phyloP scores from a whole-genome alignment of 2,113 vertebrate species.

The Casuarius casuarius region DNA sequence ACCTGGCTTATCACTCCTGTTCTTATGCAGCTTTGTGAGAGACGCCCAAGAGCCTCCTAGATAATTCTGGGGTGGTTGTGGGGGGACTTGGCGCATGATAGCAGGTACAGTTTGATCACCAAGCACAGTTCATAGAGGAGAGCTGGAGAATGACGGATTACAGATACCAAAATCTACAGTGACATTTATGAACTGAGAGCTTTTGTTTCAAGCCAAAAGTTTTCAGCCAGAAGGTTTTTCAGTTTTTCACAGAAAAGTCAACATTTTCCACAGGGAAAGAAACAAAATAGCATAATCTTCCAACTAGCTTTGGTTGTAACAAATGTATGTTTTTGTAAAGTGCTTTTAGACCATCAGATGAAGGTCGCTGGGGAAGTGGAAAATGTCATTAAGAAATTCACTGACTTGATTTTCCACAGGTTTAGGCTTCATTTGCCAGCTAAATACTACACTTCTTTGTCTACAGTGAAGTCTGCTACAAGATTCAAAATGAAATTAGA shows the following conservation, averaged over 20 bases:
- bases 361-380: constrained; percentile 54
- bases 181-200: background rate
- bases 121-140: background rate
- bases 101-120: background rate
- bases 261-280: constrained; percentile 28
- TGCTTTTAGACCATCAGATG: constrained; percentile 56
- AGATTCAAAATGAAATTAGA: constrained; percentile 66
- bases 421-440: constrained; percentile 62
- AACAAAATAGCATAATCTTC: constrained; percentile 40
- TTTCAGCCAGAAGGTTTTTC: background rate
- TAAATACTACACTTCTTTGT: constrained; percentile 55
- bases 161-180: background rate
- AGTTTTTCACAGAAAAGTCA: background rate
- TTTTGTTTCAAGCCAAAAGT: background rate
- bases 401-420: constrained; percentile 59
- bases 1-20: background rate
- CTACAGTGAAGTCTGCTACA: constrained; percentile 18
- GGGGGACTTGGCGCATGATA: background rate
- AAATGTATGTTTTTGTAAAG: constrained; percentile 44
- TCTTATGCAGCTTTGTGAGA: background rate
- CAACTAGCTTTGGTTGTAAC: constrained; percentile 20
- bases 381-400: constrained; percentile 66
- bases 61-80: background rate
- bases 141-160: background rate
- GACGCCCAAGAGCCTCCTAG: background rate